Evolutionary conservation across 2,888 invertebrate genomes (phyloP).

Genomic region (Papilio demoleus): DNA sequence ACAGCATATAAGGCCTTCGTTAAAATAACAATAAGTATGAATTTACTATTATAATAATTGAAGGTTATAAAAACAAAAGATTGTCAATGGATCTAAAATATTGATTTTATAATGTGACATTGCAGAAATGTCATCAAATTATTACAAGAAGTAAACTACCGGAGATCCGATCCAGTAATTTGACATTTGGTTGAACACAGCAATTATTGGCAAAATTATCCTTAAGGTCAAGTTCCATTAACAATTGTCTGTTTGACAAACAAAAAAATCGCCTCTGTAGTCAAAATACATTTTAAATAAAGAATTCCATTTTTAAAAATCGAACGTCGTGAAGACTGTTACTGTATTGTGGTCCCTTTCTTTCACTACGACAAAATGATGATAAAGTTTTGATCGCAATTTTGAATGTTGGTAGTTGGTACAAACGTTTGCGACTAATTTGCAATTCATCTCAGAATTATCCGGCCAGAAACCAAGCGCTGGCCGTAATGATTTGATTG

Average conservation of each 20-base stretch:
- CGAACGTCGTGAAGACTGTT: no score
- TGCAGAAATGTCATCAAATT: neutral
- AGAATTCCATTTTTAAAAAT: neutral
- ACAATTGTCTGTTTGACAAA: neutral
- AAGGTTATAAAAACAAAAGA: neutral
- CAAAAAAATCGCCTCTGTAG: neutral
- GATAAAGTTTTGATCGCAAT: no score
- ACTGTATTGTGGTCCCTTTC: no score
- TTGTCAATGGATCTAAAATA: neutral
- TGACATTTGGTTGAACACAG: conserved; percentile 7
- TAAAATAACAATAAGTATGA: no score
- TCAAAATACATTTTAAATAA: neutral
- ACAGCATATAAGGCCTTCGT: no score
- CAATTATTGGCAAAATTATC: conserved; percentile 7
- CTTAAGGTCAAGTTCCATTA: neutral
- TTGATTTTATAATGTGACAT: neutral
- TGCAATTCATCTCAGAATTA: conserved; percentile 8
- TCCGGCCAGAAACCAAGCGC: conserved; percentile 23
- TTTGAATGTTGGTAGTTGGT: neutral
- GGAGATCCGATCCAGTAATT: neutral
- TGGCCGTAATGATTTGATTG: conserved; percentile 34
- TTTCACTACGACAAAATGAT: no score
- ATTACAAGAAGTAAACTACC: conserved; percentile 1
- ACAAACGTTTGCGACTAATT: conserved; percentile 19
- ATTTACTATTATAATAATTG: neutral